Base-by-base conservation (phyloP, 2,888 invertebrate species). In the Tachystola acroxantha region DNA sequence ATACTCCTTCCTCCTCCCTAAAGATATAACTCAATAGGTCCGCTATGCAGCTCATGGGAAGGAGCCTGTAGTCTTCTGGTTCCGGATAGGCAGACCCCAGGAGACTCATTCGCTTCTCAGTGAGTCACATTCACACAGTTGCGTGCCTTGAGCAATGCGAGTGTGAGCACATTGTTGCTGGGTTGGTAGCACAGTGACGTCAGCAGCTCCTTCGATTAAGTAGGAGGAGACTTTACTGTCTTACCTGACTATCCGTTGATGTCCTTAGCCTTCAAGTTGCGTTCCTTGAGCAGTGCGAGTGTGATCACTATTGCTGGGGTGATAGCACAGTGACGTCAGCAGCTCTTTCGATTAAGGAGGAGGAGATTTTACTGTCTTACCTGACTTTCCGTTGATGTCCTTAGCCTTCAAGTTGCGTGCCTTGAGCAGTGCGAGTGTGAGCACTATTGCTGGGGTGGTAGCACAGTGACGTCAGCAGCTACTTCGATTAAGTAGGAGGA, bases 161-260 rank as follows among this genome's bases (percentile, higher is more conserved):
- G 88, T 7, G 97, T 97, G 36, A 98, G 88, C 44, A 96, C 93
- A 52, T 96, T 96, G 87, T 96, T 97, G 81, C 96, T 96, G 37
- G 98, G 97, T 63, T 97, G 97, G 84, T 98, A 98, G 84, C 96
- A 97, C 31, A 98, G 89, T 3, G 97, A 97, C 32, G 97, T 94
- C 44, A 97, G 89, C 37, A 97, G 89, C 73, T 97, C 96, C 0
- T n/a, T n/a, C n/a, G n/a, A n/a, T n/a, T n/a, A n/a, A n/a, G n/a
- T n/a, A n/a, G n/a, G n/a, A n/a, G n/a, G n/a, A n/a, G n/a, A n/a
- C n/a, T n/a, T n/a, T n/a, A n/a, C n/a, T n/a, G n/a, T n/a, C n/a
- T n/a, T n/a, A n/a, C n/a, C n/a, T n/a, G n/a, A n/a, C 85, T 96
- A 96, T 62, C 97, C 97, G 57, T 96, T 97, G 64, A 97, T 97